A percentile compares a stretch with the other conserved stretches of the same genome.
Evolutionary conservation across 2,888 invertebrate species (phyloP).

Genomic region (Crioceris asparagi): DNA sequence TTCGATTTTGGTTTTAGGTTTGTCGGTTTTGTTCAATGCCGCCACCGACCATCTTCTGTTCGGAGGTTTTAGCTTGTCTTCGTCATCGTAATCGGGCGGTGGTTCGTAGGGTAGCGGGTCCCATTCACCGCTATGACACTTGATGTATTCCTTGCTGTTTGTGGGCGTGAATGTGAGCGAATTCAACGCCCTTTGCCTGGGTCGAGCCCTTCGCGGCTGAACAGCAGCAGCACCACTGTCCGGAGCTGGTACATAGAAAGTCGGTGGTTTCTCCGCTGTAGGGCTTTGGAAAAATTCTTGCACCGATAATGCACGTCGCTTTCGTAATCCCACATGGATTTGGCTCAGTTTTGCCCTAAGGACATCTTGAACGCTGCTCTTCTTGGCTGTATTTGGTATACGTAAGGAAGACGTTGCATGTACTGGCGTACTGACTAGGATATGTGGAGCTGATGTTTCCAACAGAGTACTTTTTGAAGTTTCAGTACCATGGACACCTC

Average conservation of each 20-base stretch:
- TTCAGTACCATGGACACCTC: constrained; percentile 45
- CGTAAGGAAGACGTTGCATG: constrained; percentile 38
- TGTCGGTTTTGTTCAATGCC: constrained; percentile 17
- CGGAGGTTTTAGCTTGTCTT: constrained; percentile 20
- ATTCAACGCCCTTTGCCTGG: constrained; percentile 24
- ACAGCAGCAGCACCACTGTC: constrained; percentile 11
- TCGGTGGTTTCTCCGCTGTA: constrained; percentile 42
- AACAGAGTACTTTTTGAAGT: constrained; percentile 41
- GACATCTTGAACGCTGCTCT: constrained; percentile 51
- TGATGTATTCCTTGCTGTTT: constrained; percentile 32
- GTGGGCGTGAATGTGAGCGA: constrained; percentile 21
- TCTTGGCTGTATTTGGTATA: constrained; percentile 38
- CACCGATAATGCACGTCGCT: constrained; percentile 55
- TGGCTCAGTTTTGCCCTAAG: constrained; percentile 55
- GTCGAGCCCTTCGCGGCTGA: constrained; percentile 22
- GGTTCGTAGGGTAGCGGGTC: constrained; percentile 35
- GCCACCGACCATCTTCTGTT: constrained; percentile 33
- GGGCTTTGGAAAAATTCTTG: constrained; percentile 49
- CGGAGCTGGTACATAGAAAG: constrained; percentile 63
- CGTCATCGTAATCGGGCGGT: constrained; percentile 36
- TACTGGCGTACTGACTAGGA: constrained; percentile 37
- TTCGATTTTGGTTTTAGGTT: constrained; percentile 22
- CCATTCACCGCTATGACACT: constrained; percentile 31
- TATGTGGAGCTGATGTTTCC: constrained; percentile 40
- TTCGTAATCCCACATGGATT: constrained; percentile 57